These are phyloP conservation scores for Ophion obscuratus DNA, from an alignment of 2,888 invertebrate species.

Conservation along the genomic window DNA sequence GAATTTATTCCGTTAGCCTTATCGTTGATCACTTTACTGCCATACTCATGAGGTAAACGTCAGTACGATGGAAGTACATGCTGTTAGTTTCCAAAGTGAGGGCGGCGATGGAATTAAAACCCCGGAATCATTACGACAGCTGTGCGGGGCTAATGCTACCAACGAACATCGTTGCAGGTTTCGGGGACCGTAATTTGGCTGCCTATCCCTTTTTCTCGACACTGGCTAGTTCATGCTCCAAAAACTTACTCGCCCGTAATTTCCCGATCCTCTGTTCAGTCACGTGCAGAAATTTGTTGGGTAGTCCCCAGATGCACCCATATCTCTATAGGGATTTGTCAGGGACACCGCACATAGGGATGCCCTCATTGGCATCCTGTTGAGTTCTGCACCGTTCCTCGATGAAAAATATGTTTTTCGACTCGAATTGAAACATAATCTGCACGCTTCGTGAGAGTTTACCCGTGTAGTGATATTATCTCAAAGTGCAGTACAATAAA, in stretches of 20 bases:
- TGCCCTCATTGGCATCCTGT: too few relatives aligned
- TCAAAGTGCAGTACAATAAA: too few relatives aligned
- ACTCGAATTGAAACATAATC: too few relatives aligned
- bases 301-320: too few relatives aligned
- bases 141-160: conserved; percentile 47
- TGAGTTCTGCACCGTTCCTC: too few relatives aligned
- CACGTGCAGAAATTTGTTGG: too few relatives aligned
- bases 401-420: too few relatives aligned
- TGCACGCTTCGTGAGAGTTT: too few relatives aligned
- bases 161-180: conserved; percentile 46
- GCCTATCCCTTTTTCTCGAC: conserved; percentile 9
- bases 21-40: conserved; percentile 4
- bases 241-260: conserved; percentile 5
- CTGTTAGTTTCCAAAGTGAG: background rate
- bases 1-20: background rate
- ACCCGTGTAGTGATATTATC: too few relatives aligned
- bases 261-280: conserved; percentile 30
- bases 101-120: conserved; percentile 25
- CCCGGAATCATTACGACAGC: conserved; percentile 54
- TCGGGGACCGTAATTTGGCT: conserved; percentile 40
- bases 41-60: background rate
- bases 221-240: background rate
- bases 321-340: too few relatives aligned
- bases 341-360: too few relatives aligned
- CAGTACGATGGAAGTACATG: background rate